Evolutionary conservation across 2,888 invertebrate species (phyloP), one percentile per base, ranked within the genome.

Genomic region (Prenolepis imparis): DNA sequence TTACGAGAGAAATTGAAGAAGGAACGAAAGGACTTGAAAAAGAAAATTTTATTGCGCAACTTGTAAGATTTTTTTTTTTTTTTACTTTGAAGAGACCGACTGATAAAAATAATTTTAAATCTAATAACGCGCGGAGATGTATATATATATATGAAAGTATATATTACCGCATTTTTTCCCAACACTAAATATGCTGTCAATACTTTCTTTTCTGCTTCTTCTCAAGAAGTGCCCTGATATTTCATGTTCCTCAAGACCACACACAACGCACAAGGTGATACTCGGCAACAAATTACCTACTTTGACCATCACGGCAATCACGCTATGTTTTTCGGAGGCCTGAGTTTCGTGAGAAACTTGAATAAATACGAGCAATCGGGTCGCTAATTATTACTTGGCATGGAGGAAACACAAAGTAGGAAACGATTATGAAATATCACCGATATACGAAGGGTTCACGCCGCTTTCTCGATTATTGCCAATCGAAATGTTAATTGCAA

Each of bases 361-460:
- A 64, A 64, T 63, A 64, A 11, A 52, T 21, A 75, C 36, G 24
- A 52, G 75, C 66, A 75, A 75, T 64, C 66, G 36, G 11, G 24
- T 24, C 52, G 36, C 18, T 75, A 75, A 75, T 75, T 66, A 66
- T 52, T 52, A 28, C 18, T 64, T 18, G 66, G 24, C 63, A 4
- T 52, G 75, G 8, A 18, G 64, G 12, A 66, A 75, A 61, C 24
- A 66, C 66, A 75, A 64, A 64, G 48, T 66, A 75, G 52, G 6
- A 74, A 64, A 75, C 52, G 66, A 48, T 75, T 75, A 66, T 66
- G 75, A 75, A 75, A 75, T 75, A 75, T 52, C 32, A 3, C 36
- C 63, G 64, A 63, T 36, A 52, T 32, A 44, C 44, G 36, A 21
- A 36, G 44, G 6, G 44, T 32, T n/a, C 64, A 32, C 48, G 28